phyloP scores from a whole-genome alignment of 2,797 vertebrate genomes.

The Denticeps clupeoides region DNA sequence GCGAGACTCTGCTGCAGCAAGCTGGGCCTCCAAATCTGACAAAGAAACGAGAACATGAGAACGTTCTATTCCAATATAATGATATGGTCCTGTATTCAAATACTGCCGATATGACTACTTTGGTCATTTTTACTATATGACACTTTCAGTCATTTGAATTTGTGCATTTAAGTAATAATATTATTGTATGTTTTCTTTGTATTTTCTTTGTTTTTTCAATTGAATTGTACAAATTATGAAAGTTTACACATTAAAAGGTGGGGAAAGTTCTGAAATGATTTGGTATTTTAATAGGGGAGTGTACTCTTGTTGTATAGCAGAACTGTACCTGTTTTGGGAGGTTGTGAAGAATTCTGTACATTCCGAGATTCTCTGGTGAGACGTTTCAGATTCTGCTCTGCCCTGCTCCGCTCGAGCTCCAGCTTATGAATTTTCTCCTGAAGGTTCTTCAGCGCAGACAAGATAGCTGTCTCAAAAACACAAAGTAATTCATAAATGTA shows the following conservation, averaged over 20 bases:
- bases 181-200: no score
- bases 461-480: slow-evolving; percentile 53
- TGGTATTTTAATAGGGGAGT: no score
- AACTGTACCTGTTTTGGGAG: neutral
- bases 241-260: no score
- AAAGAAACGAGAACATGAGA: neutral
- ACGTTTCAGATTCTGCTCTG: slow-evolving; percentile 56
- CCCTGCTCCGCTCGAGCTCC: slow-evolving; percentile 71
- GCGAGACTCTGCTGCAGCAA: slow-evolving; percentile 75
- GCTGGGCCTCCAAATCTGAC: slow-evolving; percentile 70
- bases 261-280: no score
- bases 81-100: no score
- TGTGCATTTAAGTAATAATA: no score
- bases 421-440: slow-evolving; percentile 83
- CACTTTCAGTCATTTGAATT: no score
- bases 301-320: slow-evolving; percentile 11
- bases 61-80: no score
- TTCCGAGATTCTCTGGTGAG: slow-evolving; percentile 54
- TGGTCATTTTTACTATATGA: no score
- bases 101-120: neutral
- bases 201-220: no score
- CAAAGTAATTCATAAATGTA: slow-evolving; percentile 2
- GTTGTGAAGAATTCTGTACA: slow-evolving; percentile 35
- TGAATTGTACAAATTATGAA: no score
- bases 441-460: slow-evolving; percentile 86